Conservation (phyloP, 2,797 vertebrate species). For the Gobionotothen gibberifrons region DNA sequence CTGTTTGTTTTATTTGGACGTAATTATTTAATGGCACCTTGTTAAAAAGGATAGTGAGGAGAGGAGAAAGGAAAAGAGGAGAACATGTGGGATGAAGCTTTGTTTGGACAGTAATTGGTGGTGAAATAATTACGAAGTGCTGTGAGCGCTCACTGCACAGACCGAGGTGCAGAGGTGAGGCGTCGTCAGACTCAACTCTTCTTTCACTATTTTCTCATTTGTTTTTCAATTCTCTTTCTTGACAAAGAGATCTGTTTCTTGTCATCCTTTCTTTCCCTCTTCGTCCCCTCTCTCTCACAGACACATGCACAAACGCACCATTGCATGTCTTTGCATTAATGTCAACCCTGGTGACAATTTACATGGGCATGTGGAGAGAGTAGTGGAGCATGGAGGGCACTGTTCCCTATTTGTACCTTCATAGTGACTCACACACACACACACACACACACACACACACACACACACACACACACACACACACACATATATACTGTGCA, state of each 20-base stretch:
- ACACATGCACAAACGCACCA: slow-evolving; percentile 3
- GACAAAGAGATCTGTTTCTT: slow-evolving; percentile 11
- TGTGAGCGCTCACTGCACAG: slow-evolving; percentile 38
- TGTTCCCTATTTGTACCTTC: slow-evolving; percentile 55
- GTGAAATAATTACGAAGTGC: slow-evolving; percentile 68
- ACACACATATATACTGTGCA: neutral
- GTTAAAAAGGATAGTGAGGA: slow-evolving; percentile 70
- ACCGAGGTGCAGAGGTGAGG: slow-evolving; percentile 23
- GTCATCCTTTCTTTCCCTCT: neutral
- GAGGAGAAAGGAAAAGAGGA: slow-evolving; percentile 21
- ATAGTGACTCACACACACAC: slow-evolving; percentile 4
- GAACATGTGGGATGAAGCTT: slow-evolving; percentile 46
- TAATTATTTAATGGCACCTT: slow-evolving; percentile 79
- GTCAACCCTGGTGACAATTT: slow-evolving; percentile 55
- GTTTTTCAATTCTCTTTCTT: slow-evolving; percentile 28
- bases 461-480: too few relatives aligned
- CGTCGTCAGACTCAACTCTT: slow-evolving; percentile 25
- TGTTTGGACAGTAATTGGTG: slow-evolving; percentile 68
- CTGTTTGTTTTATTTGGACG: slow-evolving; percentile 78
- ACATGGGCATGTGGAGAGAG: slow-evolving; percentile 47
- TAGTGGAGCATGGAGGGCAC: slow-evolving; percentile 55
- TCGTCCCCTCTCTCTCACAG: slow-evolving; percentile 4
- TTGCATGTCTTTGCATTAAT: slow-evolving; percentile 47
- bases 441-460: too few relatives aligned
- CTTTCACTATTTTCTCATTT: slow-evolving; percentile 27